These are phyloP conservation scores for Apis dorsata DNA, from an alignment of 1,140 invertebrate species.

Conservation along the genomic window DNA sequence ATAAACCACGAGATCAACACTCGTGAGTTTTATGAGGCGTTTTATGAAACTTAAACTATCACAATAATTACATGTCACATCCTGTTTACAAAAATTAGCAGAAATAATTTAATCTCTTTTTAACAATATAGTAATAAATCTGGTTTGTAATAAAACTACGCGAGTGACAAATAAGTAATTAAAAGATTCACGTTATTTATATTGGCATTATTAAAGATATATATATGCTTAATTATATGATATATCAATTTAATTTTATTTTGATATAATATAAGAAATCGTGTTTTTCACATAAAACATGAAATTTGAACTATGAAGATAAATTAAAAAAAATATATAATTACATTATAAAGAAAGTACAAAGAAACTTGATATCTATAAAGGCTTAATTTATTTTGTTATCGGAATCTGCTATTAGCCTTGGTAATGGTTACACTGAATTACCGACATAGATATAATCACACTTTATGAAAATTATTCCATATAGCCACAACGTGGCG, in stretches of 20 bases:
- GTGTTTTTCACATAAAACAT: not conserved
- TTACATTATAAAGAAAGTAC: not conserved
- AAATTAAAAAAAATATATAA: not conserved
- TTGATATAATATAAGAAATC: not conserved
- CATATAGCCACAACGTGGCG: constrained; percentile 10
- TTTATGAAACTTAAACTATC: not conserved
- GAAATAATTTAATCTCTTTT: not conserved
- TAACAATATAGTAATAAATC: not conserved
- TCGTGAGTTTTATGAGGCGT: too few species aligned
- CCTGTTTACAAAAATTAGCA: not conserved
- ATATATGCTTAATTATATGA: not conserved
- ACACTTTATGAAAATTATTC: not conserved
- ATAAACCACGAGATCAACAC: not conserved
- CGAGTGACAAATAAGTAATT: not conserved
- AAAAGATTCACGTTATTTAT: not conserved
- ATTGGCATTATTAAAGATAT: not conserved
- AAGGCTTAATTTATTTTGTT: not conserved
- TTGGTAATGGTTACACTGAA: not conserved
- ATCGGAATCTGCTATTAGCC: not conserved
- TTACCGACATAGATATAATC: constrained; percentile 29
- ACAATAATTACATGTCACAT: not conserved
- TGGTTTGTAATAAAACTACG: not conserved
- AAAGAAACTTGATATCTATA: not conserved
- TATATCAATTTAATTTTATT: not conserved
- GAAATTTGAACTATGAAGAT: not conserved